Evolutionary conservation across 1,140 invertebrate genomes (phyloP), one percentile per base, ranked within the genome.

Genomic region (Megalopta genalis): DNA sequence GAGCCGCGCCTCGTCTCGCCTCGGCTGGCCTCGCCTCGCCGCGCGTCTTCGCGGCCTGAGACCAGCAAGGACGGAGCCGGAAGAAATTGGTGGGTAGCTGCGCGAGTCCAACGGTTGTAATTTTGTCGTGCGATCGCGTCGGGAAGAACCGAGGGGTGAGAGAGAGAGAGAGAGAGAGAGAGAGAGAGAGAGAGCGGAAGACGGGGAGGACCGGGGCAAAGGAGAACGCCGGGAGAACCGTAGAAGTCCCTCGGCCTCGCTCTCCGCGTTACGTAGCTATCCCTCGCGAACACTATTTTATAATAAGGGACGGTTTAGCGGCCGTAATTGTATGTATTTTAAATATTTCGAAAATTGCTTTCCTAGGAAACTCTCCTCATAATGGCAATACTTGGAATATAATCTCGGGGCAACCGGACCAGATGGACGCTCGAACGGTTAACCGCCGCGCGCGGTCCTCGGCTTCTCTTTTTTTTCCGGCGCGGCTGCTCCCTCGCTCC

Each of bases 291-390:
- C 85, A 82, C 88, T 88, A 91, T 92, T 91, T 91, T 91, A 76
- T 86, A 90, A 91, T 90, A 91, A 90, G 87, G 86, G 81, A 85
- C 88, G 88, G 87, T 85, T 90, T 87, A 87, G 86, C 86, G 67
- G 67, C 77, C 21, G 85, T 92, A 91, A 92, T 92, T 87, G 86
- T 90, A 92, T 90, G 88, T 91, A 88, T 92, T 92, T 91, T 91
- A 92, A 91, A 92, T 92, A 92, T 92, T 92, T 92, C 87, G 87
- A 88, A 92, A 92, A 93, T 93, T 92, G 91, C 89, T 84, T 92
- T 92, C 91, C 91, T 90, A 90, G 89, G 92, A 92, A 92, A 91
- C 88, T 87, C 65, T 70, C 83, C 80, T 83, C 83, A 88, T 92
- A 90, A 91, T 91, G 86, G 87, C 90, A 91, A 92, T 92, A 92